phyloP scores from a whole-genome alignment of 1,140 invertebrate species.

The Eriocheir sinensis region DNA sequence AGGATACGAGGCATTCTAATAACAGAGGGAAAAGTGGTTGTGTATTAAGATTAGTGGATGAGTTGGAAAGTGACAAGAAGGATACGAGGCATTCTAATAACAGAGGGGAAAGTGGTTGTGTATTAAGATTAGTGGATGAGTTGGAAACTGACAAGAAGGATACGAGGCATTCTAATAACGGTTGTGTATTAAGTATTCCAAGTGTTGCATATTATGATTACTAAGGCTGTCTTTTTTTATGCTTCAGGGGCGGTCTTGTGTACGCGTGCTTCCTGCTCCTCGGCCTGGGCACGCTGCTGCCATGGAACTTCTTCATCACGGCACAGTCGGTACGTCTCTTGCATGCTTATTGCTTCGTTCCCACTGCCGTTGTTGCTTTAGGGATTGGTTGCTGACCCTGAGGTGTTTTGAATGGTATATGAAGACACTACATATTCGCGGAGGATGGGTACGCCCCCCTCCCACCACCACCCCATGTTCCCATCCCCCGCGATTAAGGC shows the following conservation, averaged over 20 bases:
- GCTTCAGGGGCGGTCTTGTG: conserved; percentile 86
- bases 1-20: too few species aligned
- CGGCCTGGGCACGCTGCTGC: conserved; percentile 93
- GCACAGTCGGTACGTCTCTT: conserved; percentile 92
- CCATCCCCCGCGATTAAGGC: too few species aligned
- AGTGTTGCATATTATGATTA: not conserved
- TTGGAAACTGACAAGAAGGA: not conserved
- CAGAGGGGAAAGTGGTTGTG: not conserved
- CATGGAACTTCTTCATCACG: conserved; percentile 98
- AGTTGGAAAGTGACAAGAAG: not conserved
- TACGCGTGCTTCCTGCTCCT: conserved; percentile 95
- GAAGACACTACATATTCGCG: too few species aligned
- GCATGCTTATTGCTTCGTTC: not conserved
- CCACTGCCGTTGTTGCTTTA: too few species aligned
- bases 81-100: not conserved
- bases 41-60: too few species aligned
- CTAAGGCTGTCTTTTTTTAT: conserved; percentile 47
- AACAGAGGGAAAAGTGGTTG: too few species aligned
- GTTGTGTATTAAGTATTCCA: not conserved
- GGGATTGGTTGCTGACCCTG: too few species aligned
- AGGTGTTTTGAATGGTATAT: too few species aligned
- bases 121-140: not conserved
- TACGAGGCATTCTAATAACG: not conserved
- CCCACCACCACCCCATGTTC: too few species aligned
- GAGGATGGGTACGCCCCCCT: not conserved